These are phyloP conservation scores for Craniophora ligustri DNA, from an alignment of 2,888 invertebrate species.

Conservation along the genomic window DNA sequence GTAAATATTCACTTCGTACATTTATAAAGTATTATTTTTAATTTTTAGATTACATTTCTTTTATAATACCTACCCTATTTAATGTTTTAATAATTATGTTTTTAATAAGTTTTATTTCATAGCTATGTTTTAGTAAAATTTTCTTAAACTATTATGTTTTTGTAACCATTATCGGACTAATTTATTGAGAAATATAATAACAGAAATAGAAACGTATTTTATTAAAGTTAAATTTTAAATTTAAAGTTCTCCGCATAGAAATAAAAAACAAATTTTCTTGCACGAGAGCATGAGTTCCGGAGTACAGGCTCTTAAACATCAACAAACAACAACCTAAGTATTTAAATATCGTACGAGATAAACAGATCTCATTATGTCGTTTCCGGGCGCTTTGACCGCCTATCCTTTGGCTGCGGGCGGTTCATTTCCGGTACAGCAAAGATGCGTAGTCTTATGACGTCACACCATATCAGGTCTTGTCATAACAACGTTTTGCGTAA, in stretches of 20 bases:
- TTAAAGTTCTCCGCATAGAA: too few species aligned
- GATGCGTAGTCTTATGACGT: slow-evolving; percentile 23
- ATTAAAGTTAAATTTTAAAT: too few species aligned
- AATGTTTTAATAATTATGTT: slow-evolving; percentile 4
- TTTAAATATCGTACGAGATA: slow-evolving; percentile 17
- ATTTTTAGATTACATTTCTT: slow-evolving; percentile 1
- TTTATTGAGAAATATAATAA: background rate
- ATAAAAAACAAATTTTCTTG: too few species aligned
- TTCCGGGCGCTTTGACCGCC: slow-evolving; percentile 63
- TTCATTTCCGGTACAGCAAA: slow-evolving; percentile 71
- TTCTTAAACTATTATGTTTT: too few species aligned
- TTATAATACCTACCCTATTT: background rate
- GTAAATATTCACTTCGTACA: background rate
- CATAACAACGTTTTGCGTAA: slow-evolving; percentile 23
- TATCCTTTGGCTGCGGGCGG: slow-evolving; percentile 54
- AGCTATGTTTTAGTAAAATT: slow-evolving; percentile 45
- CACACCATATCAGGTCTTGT: slow-evolving; percentile 18
- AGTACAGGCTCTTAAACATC: background rate
- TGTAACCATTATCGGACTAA: background rate
- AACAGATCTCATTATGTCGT: slow-evolving; percentile 66
- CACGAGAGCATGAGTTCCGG: too few species aligned
- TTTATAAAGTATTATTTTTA: background rate
- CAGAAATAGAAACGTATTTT: too few species aligned
- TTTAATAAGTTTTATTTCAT: slow-evolving; percentile 4
- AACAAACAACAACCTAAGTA: too few species aligned